Base-by-base conservation (phyloP, 2,797 vertebrate genomes). In the Anableps anableps region DNA sequence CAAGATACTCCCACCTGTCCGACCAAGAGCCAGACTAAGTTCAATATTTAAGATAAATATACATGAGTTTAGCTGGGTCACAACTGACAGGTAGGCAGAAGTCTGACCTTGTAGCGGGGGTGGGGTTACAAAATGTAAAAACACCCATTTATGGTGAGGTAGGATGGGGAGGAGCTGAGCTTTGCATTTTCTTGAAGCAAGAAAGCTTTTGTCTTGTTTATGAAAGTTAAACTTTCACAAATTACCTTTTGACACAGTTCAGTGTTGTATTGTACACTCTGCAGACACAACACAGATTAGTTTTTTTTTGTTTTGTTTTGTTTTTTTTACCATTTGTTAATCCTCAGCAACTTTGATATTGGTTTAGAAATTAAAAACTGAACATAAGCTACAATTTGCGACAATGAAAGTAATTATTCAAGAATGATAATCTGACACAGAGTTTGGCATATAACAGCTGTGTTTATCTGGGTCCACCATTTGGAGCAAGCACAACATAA, bases 21-120 rank as follows among this genome's bases (percentile, higher is more conserved):
- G 72, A 58, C 78, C 78, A 76, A 72, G 60, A n/a, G 66, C 74
- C 53, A 7, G 3, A 68, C 79, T 38, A 50, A 58, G 8, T 26
- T 73, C 16, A 29, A 38, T n/a, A 38, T 3, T 64, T 29, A 66
- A 76, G 75, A 36, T 62, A 5, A 36, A 34, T 14, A 14, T 72
- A 19, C 82, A 78, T 87, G 76, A 84, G 78, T 78, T 72, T 17
- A 76, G 45, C 70, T 47, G 51, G 14, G 73, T 62, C 51, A 13
- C 47, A 74, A 26, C 58, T 88, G 85, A 83, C 88, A 91, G 89
- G 79, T 83, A 84, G 77, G 83, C 73, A 82, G 72, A 83, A 73
- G 55, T 76, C 45, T 45, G 53, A 78, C 29, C 80, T 85, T 70
- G 58, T 11, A 58, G 47, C 0, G 17, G 60, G 80, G 93, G 93